Base-by-base conservation (phyloP, 2,113 vertebrate genomes). In the Amblyornis subalaris region DNA sequence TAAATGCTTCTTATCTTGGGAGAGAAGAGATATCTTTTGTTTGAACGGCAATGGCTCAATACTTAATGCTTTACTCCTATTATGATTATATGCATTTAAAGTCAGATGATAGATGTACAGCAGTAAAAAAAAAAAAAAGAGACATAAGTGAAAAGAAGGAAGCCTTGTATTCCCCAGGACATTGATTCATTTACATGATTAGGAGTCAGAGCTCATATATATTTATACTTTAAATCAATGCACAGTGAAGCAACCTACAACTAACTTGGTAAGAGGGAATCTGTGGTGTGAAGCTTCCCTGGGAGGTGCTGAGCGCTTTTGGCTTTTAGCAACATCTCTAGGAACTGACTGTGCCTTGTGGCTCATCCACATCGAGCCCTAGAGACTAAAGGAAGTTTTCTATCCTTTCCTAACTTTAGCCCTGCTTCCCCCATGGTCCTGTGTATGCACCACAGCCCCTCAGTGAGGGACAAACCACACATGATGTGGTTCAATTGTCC, bases 381-480 rank as follows among this genome's bases (percentile, higher is more conserved):
- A 23, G 5, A 22, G 45, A 79, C 6, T 33, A 0, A 42, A 19
- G 16, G 12, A 80, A n/a, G 18, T 65, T 73, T 42, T 61, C 29
- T 1, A 7, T 44, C 31, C 19, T 62, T 69, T 73, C 42, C 16
- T 54, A 7, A 24, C 4, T 76, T 54, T 38, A 66, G 18, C 5
- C 16, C 36, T 42, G 18, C 33, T 62, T 88, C 7, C 6, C 14
- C 19, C 3, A 3, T 2, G 3, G 28, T 69, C n/a, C 22, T 23
- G 2, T 2, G 2, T 16, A 40, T 0, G 0, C 10, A 20, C 7
- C 24, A 20, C 55, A 60, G 8, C 3, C 20, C 20, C 6, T 17
- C 55, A 64, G 29, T 1, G 4, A 42, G 13, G 5, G 10, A 8
- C 3, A 54, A 54, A 19, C 12, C 23, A 51, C 31, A 54, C 4